phyloP scores from a whole-genome alignment of 2,888 invertebrate species.

The Lampropteryx suffumata region DNA sequence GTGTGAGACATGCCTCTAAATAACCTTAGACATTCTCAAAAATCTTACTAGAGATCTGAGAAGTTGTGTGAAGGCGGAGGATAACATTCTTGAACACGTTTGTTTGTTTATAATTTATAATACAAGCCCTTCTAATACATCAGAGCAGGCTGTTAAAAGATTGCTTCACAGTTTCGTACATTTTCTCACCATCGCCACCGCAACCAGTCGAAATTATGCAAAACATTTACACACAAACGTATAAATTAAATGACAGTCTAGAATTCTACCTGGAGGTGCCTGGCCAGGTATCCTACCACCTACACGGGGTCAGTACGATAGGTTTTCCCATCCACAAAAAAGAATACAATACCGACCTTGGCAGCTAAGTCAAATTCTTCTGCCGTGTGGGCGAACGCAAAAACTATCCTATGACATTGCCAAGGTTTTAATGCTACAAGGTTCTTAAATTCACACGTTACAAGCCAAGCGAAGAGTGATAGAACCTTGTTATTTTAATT shows the following conservation, averaged over 20 bases:
- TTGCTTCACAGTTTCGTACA: constrained; percentile 2
- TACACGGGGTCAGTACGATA: constrained; percentile 57
- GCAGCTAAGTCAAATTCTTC: constrained; percentile 78
- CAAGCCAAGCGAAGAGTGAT: constrained; percentile 33
- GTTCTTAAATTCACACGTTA: constrained; percentile 47
- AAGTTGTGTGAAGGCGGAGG: too few species aligned
- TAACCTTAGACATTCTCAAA: too few species aligned
- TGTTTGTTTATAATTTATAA: too few species aligned
- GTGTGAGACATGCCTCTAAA: too few species aligned
- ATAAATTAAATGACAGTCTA: constrained; percentile 39
- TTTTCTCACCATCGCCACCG: constrained; percentile 5
- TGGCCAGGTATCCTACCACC: constrained; percentile 41
- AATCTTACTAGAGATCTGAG: too few species aligned
- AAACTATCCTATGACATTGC: constrained; percentile 82
- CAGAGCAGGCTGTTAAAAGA: background rate
- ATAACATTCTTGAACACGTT: too few species aligned
- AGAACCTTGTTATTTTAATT: constrained; percentile 58
- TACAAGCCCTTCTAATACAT: background rate
- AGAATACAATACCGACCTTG: constrained; percentile 75
- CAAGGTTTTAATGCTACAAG: constrained; percentile 45
- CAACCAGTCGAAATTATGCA: constrained; percentile 18
- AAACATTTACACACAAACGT: constrained; percentile 17
- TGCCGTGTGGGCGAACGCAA: constrained; percentile 75
- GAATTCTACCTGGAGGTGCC: constrained; percentile 36
- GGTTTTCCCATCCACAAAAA: constrained; percentile 59